These are phyloP conservation scores for Oenanthe oenanthe DNA, from an alignment of 2,113 vertebrate genomes.

Conservation along the genomic window DNA sequence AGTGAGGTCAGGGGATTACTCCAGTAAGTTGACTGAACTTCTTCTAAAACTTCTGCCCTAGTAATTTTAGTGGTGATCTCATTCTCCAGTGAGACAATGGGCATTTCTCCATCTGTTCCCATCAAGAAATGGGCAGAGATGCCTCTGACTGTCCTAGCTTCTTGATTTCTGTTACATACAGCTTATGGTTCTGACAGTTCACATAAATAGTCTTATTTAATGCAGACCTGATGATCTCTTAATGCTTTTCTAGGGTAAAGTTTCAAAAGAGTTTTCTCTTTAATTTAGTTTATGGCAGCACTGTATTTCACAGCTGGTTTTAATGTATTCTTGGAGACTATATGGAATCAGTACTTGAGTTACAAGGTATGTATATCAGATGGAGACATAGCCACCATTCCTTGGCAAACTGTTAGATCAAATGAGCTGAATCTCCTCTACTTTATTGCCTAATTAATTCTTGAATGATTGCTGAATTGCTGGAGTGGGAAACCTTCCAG, in stretches of 20 bases:
- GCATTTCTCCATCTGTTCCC: conserved; percentile 16
- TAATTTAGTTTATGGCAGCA: conserved; percentile 68
- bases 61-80: conserved; percentile 35
- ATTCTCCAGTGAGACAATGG: neutral
- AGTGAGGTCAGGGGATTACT: neutral
- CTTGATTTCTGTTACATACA: conserved; percentile 39
- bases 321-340: conserved; percentile 60
- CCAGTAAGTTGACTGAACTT: neutral
- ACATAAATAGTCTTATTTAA: conserved; percentile 64
- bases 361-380: conserved; percentile 54
- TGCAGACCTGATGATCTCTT: conserved; percentile 60
- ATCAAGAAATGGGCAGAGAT: conserved; percentile 31
- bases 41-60: conserved; percentile 19
- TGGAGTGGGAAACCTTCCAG: conserved; percentile 20
- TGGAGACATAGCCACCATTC: conserved; percentile 50
- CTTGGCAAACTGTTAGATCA: conserved; percentile 55
- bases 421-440: conserved; percentile 62
- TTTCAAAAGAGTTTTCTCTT: conserved; percentile 71
- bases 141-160: conserved; percentile 27
- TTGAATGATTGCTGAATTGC: conserved; percentile 14
- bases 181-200: conserved; percentile 59
- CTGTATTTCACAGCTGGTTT: conserved; percentile 66
- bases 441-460: conserved; percentile 67
- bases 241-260: conserved; percentile 74
- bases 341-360: conserved; percentile 40